Conservation (phyloP, 2,113 vertebrate species). For the Pavo muticus region DNA sequence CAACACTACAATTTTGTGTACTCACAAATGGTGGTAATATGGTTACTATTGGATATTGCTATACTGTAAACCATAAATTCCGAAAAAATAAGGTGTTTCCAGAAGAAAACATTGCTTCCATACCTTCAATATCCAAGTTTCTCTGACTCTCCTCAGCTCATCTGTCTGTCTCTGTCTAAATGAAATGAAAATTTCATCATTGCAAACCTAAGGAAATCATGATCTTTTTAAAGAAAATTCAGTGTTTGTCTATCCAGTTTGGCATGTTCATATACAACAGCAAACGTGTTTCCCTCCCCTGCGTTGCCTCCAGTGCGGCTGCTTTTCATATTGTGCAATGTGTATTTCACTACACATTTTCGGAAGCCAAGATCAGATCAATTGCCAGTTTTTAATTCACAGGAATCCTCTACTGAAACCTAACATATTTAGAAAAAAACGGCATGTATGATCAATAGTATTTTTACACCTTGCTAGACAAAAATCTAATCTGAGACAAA, state of each 20-base stretch:
- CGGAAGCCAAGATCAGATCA: not conserved
- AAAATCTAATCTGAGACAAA: not conserved
- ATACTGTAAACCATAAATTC: not conserved
- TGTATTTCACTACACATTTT: not conserved
- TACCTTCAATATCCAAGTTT: not conserved
- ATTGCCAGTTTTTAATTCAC: not conserved
- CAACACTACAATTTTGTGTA: not conserved
- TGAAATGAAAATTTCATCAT: not conserved
- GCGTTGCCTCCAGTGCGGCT: not conserved
- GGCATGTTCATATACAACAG: accelerated
- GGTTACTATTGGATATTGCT: not conserved
- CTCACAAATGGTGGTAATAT: not conserved
- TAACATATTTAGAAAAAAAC: not conserved
- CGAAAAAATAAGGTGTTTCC: not conserved
- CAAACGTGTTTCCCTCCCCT: accelerated
- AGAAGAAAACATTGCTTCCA: not conserved
- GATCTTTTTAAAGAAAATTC: not conserved
- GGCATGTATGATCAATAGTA: not conserved
- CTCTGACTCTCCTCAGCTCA: not conserved
- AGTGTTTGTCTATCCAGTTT: not conserved
- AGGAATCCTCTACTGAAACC: not conserved
- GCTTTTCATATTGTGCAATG: not conserved
- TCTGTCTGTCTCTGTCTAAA: not conserved
- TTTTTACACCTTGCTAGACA: not conserved
- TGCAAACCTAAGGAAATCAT: not conserved